Percentiles rank a stretch among this genome's conserved stretches.
Conservation (phyloP, 1,140 invertebrate genomes). For the Drosophila sucinea region DNA sequence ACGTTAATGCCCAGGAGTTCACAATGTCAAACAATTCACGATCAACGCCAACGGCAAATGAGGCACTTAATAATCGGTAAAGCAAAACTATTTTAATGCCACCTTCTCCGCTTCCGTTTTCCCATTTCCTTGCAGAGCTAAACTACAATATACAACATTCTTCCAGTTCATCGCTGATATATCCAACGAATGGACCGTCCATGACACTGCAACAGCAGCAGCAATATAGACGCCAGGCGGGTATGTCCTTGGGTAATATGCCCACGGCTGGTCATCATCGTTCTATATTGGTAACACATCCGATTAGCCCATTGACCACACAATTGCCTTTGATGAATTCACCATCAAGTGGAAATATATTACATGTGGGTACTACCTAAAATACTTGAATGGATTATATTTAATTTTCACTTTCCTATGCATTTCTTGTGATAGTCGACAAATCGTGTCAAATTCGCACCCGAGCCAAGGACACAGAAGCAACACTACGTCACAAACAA, state of each 20-base stretch:
- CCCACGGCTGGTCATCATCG: constrained; percentile 76
- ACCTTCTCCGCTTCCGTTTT: constrained; percentile 61
- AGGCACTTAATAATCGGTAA: constrained; percentile 73
- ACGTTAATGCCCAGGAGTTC: constrained; percentile 93
- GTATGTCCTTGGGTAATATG: constrained; percentile 73
- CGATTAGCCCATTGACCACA: constrained; percentile 65
- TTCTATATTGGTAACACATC: constrained; percentile 75
- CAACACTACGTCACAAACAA: constrained; percentile 31
- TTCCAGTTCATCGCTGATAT: constrained; percentile 83
- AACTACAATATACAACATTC: constrained; percentile 82
- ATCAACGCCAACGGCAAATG: constrained; percentile 52
- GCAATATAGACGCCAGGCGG: constrained; percentile 74
- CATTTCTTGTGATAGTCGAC: constrained; percentile 40
- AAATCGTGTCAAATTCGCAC: constrained; percentile 80
- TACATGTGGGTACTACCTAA: constrained; percentile 84
- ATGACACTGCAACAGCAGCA: constrained; percentile 84
- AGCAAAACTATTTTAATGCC: constrained; percentile 64
- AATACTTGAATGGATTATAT: background rate
- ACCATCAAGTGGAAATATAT: constrained; percentile 87
- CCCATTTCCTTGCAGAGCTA: constrained; percentile 78
- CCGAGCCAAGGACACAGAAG: constrained; percentile 66
- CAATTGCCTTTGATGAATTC: constrained; percentile 85
- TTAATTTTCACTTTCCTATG: background rate
- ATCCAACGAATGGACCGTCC: constrained; percentile 70
- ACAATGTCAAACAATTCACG: constrained; percentile 86